These are phyloP conservation scores for Tylochromis polylepis DNA, from an alignment of 2,113 vertebrate genomes.

Conservation along the genomic window DNA sequence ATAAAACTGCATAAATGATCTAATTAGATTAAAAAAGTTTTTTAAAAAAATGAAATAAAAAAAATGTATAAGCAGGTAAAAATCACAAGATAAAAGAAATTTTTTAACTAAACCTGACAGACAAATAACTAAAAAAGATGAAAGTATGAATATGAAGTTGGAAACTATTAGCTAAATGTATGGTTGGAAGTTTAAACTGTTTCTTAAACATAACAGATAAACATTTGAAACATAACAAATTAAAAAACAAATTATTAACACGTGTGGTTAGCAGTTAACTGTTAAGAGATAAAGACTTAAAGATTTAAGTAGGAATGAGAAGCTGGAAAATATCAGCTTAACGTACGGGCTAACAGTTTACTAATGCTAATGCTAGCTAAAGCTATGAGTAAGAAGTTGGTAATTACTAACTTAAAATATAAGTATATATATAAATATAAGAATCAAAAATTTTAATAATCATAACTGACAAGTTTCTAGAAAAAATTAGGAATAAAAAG, in stretches of 20 bases:
- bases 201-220: not conserved
- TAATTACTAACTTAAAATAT: not conserved
- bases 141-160: not conserved
- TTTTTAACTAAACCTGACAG: not conserved
- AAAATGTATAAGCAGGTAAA: not conserved
- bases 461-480: accelerated
- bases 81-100: not conserved
- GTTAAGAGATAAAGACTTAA: accelerated
- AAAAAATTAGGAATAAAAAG: not conserved
- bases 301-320: accelerated
- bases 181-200: accelerated
- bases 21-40: not conserved
- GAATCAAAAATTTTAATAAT: not conserved
- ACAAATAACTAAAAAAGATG: not conserved
- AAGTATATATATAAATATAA: too few relatives aligned
- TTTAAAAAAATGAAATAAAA: accelerated
- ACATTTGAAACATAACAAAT: not conserved
- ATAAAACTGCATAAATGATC: not conserved
- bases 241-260: not conserved
- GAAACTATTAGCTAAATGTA: not conserved
- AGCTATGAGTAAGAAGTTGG: accelerated
- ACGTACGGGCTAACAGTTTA: not conserved
- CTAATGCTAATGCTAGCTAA: not conserved
- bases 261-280: not conserved
- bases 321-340: not conserved